phyloP scores from a whole-genome alignment of 2,797 vertebrate genomes.

The Amazona ochrocephala region DNA sequence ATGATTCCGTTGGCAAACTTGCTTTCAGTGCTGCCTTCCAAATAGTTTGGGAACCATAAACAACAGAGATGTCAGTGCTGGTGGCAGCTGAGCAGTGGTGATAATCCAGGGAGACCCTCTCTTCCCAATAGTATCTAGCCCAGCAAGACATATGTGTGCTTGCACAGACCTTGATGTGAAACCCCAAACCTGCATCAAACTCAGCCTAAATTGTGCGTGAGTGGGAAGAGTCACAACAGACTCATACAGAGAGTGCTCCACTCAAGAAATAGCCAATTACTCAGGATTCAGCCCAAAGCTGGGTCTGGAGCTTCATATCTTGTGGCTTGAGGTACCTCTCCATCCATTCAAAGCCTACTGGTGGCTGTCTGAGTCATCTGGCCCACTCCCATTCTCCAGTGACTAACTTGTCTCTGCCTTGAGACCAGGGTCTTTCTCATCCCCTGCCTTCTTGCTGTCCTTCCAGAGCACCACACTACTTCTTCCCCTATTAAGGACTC shows the following conservation, averaged over 20 bases:
- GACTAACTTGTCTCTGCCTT: background rate
- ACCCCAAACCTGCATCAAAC: background rate
- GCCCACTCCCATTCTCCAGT: background rate
- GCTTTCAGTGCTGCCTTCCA: background rate
- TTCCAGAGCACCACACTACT: background rate
- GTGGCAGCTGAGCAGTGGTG: background rate
- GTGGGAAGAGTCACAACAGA: background rate
- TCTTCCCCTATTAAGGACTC: slow-evolving; percentile 40
- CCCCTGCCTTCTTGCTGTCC: background rate
- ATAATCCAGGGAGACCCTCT: background rate
- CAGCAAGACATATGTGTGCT: background rate
- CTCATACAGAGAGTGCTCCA: background rate
- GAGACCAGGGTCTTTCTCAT: background rate
- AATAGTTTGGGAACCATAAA: background rate
- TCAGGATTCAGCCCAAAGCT: background rate
- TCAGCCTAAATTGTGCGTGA: background rate
- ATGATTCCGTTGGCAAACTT: slow-evolving; percentile 38
- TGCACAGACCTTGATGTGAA: background rate
- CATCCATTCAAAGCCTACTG: background rate
- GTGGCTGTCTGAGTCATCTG: background rate
- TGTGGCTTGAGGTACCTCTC: background rate
- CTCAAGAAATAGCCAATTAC: background rate
- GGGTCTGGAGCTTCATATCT: background rate
- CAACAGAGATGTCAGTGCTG: background rate
- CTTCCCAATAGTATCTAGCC: background rate